Evolutionary conservation across 2,888 invertebrate genomes (phyloP), one percentile per base, ranked within the genome.

Genomic region (Andrena hattorfiana): DNA sequence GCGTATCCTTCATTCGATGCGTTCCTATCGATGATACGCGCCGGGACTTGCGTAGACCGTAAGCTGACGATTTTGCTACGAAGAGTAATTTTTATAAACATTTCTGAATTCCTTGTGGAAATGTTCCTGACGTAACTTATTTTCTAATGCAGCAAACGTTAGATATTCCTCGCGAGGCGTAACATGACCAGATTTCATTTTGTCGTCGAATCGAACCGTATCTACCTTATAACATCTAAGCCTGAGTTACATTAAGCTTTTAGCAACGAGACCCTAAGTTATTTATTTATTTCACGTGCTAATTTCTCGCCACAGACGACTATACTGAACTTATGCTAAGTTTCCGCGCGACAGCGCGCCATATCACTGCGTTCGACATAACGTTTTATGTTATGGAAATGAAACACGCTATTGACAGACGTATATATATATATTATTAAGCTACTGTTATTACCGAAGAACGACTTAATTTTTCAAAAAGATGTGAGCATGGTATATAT

Each of bases 371-470:
- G 59, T 66, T 74, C 49, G 54, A 66, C 83, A 85, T 86, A 85
- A 86, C 83, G 83, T 85, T 81, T 85, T 84, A 84, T 67, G 84
- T 86, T 86, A 85, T 84, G 85, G 30, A 79, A 80, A 48, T 66
- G 60, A 85, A 71, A 72, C 42, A 42, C 78, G 73, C 71, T 49
- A 77, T 70, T 75, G 81, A 76, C 49, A 10, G 62, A 74, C 63
- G 48, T 59, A 60, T 81, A 81, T 67, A 74, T 59, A 60, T 81
- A 81, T 67, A 74, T 73, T 88, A 85, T 81, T 86, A 88, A 79
- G 51, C 8, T 73, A 85, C 60, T 70, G 79, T 84, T 84, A 80
- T 64, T 49, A 81, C 28, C 32, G 42, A 78, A 42, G 20, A 48
- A 62, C 49, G 62, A 79, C 62, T 72, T 73, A 78, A 82, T 82